Evolutionary conservation across 2,113 vertebrate genomes (phyloP).

Genomic region (Melierax canorus): DNA sequence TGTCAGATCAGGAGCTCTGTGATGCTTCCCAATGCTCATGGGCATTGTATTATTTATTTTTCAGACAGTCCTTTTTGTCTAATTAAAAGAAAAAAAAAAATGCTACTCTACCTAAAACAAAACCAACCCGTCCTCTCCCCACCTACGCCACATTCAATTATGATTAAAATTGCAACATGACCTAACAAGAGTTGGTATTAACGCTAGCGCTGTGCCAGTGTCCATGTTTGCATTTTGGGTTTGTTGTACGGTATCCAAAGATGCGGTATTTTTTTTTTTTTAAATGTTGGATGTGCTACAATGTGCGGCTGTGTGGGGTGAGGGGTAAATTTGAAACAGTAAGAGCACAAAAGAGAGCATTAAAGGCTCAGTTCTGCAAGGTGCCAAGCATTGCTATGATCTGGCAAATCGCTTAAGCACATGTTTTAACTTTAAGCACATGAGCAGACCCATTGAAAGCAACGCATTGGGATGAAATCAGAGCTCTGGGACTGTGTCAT

Average conservation of each 20-base stretch:
- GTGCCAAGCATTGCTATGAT: conserved; percentile 63
- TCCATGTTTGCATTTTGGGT: conserved; percentile 59
- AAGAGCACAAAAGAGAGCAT: conserved; percentile 63
- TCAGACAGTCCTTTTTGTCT: background rate
- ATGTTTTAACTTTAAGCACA: conserved; percentile 67
- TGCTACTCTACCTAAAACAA: conserved; percentile 34
- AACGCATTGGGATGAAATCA: conserved; percentile 29
- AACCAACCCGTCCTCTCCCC: conserved; percentile 36
- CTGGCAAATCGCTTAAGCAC: conserved; percentile 65
- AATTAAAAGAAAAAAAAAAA: conserved; percentile 4
- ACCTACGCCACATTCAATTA: conserved; percentile 57
- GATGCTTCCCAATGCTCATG: background rate
- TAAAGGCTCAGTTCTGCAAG: conserved; percentile 67
- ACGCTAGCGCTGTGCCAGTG: background rate
- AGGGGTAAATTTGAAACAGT: conserved; percentile 64
- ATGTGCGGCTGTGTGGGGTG: conserved; percentile 48
- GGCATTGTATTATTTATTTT: background rate
- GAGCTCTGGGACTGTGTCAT: conserved; percentile 47
- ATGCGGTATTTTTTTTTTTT: background rate
- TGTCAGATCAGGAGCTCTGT: background rate
- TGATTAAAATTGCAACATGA: conserved; percentile 67
- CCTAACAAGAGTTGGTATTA: conserved; percentile 61
- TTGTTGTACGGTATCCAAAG: conserved; percentile 46
- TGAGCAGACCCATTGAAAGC: conserved; percentile 59
- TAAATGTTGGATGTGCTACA: conserved; percentile 12